Percentiles rank a stretch among this genome's conserved stretches.
These are phyloP conservation scores for Malurus splendens DNA, from an alignment of 2,797 vertebrate genomes.

Conservation along the genomic window DNA sequence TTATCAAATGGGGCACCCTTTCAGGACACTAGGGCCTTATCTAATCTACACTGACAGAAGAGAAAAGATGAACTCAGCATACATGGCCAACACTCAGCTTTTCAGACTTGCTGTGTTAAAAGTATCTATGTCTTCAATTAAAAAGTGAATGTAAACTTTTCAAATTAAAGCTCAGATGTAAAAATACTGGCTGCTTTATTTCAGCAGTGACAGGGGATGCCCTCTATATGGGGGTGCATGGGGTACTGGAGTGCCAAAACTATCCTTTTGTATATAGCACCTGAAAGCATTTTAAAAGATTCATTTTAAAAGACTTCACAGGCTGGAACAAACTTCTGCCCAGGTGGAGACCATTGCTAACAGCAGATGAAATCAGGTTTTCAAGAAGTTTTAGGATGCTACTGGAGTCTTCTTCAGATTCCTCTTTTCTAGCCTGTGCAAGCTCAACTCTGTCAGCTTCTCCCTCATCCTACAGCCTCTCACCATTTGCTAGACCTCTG, in stretches of 20 bases:
- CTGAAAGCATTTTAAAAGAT: neutral
- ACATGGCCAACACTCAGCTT: neutral
- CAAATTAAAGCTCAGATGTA: neutral
- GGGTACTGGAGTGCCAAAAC: neutral
- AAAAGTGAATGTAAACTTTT: neutral
- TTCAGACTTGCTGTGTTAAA: neutral
- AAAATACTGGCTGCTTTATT: neutral
- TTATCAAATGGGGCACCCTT: neutral
- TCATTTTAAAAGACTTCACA: neutral
- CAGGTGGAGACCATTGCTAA: neutral
- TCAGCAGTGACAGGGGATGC: neutral
- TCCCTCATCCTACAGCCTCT: neutral
- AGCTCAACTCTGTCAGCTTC: neutral
- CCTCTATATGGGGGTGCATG: neutral
- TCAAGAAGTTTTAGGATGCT: neutral
- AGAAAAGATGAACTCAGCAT: neutral
- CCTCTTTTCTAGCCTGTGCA: neutral
- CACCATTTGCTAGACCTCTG: neutral
- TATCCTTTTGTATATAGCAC: neutral
- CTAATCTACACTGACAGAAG: accelerated
- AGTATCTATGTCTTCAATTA: neutral
- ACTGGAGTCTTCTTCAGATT: neutral
- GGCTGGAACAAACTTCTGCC: neutral
- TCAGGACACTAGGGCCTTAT: neutral
- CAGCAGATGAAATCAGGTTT: neutral